phyloP scores from a whole-genome alignment of 2,113 vertebrate species.

The Mohoua ochrocephala region DNA sequence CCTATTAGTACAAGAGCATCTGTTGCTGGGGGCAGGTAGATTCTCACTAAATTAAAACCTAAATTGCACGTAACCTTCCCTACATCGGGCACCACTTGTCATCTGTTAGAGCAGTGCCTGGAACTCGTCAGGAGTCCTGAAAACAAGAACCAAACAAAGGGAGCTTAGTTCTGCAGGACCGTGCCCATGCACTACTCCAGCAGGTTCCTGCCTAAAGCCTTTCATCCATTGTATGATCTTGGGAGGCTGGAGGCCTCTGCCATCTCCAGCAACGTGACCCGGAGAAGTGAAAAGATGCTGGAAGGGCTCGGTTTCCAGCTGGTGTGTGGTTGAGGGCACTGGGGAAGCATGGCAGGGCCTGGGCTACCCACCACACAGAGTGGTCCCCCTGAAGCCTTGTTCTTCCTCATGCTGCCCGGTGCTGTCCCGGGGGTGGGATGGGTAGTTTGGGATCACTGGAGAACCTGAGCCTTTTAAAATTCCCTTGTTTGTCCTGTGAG shows the following conservation, averaged over 20 bases:
- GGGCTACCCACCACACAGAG: not conserved
- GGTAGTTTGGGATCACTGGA: not conserved
- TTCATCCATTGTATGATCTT: not conserved
- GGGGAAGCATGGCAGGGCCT: not conserved
- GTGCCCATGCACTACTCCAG: not conserved
- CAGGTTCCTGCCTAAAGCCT: not conserved
- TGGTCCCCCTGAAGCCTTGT: not conserved
- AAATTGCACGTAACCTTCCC: not conserved
- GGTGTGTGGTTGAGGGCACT: not conserved
- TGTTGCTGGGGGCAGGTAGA: not conserved
- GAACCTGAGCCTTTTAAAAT: not conserved
- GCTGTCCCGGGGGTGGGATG: accelerated
- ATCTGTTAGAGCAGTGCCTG: not conserved
- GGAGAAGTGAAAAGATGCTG: not conserved
- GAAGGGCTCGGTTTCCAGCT: not conserved
- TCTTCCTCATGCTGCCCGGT: accelerated
- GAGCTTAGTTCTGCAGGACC: not conserved
- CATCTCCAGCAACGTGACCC: accelerated
- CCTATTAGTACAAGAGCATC: not conserved
- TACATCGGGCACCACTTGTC: accelerated
- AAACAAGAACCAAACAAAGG: not conserved
- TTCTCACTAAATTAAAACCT: not conserved
- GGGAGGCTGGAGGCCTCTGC: not conserved
- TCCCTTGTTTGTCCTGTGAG: not conserved
- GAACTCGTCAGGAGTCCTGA: not conserved